phyloP scores from a whole-genome alignment of 2,113 vertebrate genomes.

The Proteles cristata region DNA sequence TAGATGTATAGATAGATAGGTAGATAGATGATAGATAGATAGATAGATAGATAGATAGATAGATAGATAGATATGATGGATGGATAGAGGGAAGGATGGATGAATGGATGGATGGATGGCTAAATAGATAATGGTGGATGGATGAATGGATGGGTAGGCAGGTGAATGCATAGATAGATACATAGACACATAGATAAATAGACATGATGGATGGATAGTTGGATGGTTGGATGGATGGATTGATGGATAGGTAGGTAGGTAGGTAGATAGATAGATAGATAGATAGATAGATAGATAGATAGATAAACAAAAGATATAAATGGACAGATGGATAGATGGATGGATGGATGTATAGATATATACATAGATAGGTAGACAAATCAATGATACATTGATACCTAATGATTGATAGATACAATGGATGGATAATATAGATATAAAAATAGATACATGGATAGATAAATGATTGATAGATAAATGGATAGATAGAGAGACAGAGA shows the following conservation, averaged over 20 bases:
- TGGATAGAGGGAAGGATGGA: not conserved
- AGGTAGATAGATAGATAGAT: not conserved
- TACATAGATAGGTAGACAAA: no score
- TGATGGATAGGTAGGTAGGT: not conserved
- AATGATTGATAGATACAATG: no score
- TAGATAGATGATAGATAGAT: not conserved
- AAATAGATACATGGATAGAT: no score
- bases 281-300: not conserved
- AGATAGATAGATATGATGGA: not conserved
- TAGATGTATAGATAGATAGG: not conserved
- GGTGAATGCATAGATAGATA: not conserved
- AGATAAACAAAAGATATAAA: not conserved
- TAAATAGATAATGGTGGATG: no score
- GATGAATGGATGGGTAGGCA: not conserved
- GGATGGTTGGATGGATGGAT: not conserved
- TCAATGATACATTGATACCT: no score
- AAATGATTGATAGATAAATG: no score
- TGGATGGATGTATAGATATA: not conserved
- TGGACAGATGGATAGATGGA: not conserved
- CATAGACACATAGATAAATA: not conserved
- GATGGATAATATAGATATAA: no score
- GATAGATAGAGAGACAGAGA: not conserved
- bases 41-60: no score
- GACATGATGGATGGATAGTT: not conserved
- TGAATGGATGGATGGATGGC: not conserved